Percentiles rank a stretch among this genome's conserved stretches.
phyloP scores from a whole-genome alignment of 2,888 invertebrate species.

The Melanostoma scalare region DNA sequence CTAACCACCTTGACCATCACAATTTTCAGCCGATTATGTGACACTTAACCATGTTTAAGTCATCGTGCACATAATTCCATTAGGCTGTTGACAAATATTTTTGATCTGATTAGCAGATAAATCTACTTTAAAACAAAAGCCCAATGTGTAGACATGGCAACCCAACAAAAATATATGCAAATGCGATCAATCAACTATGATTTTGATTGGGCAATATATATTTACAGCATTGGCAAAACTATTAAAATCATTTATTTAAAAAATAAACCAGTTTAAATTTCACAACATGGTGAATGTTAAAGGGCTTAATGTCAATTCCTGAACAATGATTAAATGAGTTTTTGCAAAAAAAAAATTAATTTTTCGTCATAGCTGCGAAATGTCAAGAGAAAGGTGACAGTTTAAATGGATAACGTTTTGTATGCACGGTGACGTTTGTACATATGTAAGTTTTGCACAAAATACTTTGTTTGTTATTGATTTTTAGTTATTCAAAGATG shows the following conservation, averaged over 20 bases:
- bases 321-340: neutral
- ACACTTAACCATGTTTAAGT: slow-evolving; percentile 25
- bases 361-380: neutral
- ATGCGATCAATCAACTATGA: slow-evolving; percentile 24
- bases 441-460: neutral
- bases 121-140: slow-evolving; percentile 27
- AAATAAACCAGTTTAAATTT: slow-evolving; percentile 35
- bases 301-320: slow-evolving; percentile 3
- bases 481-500: neutral
- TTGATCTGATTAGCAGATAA: slow-evolving; percentile 48
- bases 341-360: neutral
- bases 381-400: slow-evolving; percentile 6
- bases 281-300: slow-evolving; percentile 17
- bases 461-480: neutral
- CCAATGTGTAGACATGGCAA: slow-evolving; percentile 30
- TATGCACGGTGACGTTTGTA: slow-evolving; percentile 13
- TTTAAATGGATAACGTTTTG: neutral
- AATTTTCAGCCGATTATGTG: slow-evolving; percentile 12
- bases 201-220: slow-evolving; percentile 26
- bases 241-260: neutral
- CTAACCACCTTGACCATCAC: slow-evolving; percentile 36
- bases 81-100: slow-evolving; percentile 46
- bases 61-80: slow-evolving; percentile 28
- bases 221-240: slow-evolving; percentile 18
- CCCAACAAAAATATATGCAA: slow-evolving; percentile 11